These are phyloP conservation scores for Asbolus verrucosus DNA, from an alignment of 1,140 invertebrate species.

Conservation along the genomic window DNA sequence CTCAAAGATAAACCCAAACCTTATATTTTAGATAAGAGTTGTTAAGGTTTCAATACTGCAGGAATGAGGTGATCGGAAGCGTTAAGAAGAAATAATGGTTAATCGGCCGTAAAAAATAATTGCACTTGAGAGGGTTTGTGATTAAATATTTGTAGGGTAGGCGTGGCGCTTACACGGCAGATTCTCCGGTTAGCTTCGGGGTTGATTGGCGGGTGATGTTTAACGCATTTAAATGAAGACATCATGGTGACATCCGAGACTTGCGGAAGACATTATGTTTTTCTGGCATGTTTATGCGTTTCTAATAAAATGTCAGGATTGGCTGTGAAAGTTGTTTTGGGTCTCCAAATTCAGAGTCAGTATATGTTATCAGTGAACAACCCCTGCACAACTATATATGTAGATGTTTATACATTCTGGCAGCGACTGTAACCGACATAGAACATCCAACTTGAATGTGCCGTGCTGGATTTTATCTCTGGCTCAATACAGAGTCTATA, in stretches of 20 bases:
- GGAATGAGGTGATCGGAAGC: conserved; percentile 31
- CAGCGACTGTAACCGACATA: conserved; percentile 17
- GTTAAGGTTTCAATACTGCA: conserved; percentile 37
- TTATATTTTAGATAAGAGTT: conserved; percentile 38
- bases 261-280: conserved; percentile 1
- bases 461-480: conserved; percentile 30
- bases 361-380: conserved; percentile 38
- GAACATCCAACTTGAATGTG: conserved; percentile 31
- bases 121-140: conserved; percentile 22
- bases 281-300: conserved; percentile 16
- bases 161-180: conserved; percentile 2
- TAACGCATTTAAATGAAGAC: conserved; percentile 5
- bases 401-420: conserved; percentile 40
- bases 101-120: conserved; percentile 35
- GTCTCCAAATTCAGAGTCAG: conserved; percentile 27
- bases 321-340: conserved; percentile 27
- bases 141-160: conserved; percentile 10
- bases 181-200: background rate
- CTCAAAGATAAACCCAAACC: conserved; percentile 30
- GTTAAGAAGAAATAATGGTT: conserved; percentile 30
- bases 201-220: background rate
- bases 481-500: background rate
- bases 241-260: background rate
- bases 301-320: conserved; percentile 15
- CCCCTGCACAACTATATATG: conserved; percentile 8